These are phyloP conservation scores for Macrobrachium nipponense DNA, from an alignment of 1,140 invertebrate genomes.

Conservation along the genomic window DNA sequence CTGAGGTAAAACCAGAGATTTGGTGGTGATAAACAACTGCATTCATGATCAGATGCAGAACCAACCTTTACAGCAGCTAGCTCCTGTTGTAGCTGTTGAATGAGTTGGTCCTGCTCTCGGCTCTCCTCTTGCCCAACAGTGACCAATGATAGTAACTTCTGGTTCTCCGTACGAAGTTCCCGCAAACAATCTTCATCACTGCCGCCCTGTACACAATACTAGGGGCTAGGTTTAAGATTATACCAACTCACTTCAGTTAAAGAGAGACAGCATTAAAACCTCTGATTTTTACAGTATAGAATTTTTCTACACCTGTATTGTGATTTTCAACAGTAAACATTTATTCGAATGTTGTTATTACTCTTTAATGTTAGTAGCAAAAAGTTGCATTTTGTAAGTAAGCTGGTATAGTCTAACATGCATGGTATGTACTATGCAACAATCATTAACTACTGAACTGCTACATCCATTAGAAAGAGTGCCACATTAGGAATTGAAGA, in stretches of 20 bases:
- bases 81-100: conserved; percentile 47
- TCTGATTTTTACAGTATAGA: too few species aligned
- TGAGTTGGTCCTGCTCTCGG: conserved; percentile 48
- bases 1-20: neutral
- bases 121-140: conserved; percentile 50
- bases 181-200: conserved; percentile 41
- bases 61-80: conserved; percentile 53
- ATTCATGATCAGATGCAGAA: neutral
- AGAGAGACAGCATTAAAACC: too few species aligned
- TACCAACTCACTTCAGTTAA: conserved; percentile 34
- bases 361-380: too few species aligned
- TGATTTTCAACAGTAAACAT: too few species aligned
- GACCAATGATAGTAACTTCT: conserved; percentile 52
- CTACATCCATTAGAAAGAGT: too few species aligned
- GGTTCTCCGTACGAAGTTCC: conserved; percentile 46
- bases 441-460: too few species aligned
- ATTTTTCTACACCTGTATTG: too few species aligned
- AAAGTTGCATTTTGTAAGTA: too few species aligned
- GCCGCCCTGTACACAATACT: conserved; percentile 51
- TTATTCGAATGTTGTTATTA: too few species aligned
- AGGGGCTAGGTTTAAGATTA: conserved; percentile 47
- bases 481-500: too few species aligned
- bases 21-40: neutral
- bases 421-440: too few species aligned
- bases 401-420: too few species aligned